Conservation (phyloP, 1,140 invertebrate species). For the Chelonus insularis region DNA sequence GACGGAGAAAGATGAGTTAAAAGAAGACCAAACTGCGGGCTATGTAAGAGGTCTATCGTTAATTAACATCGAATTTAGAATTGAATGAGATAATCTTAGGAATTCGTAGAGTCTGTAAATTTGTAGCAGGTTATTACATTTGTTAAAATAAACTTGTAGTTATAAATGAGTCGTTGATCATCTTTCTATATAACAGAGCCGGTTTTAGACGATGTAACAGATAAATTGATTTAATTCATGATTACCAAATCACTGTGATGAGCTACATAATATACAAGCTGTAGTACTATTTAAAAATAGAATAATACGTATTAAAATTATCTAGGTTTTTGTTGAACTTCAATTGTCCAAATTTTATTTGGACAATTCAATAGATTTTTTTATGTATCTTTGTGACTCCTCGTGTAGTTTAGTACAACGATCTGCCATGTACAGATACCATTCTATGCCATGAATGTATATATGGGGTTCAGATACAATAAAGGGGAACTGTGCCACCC, state of each 20-base stretch:
- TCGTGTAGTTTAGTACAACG: conserved; percentile 14
- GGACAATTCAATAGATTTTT: no score
- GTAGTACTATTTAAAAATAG: no score
- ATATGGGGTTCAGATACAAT: conserved; percentile 35
- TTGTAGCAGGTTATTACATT: conserved; percentile 3
- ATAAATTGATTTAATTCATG: not conserved
- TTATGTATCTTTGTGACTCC: conserved; percentile 5
- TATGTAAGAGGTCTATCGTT: not conserved
- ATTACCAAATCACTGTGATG: no score
- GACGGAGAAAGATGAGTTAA: not conserved
- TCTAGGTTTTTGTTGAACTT: no score
- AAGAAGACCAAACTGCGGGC: not conserved
- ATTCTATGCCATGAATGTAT: conserved; percentile 36
- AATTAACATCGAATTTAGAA: not conserved
- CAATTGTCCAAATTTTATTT: no score
- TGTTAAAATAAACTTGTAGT: conserved; percentile 13
- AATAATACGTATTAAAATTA: no score
- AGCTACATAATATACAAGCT: no score
- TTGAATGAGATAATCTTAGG: not conserved
- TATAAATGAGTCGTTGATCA: conserved; percentile 7
- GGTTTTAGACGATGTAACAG: not conserved
- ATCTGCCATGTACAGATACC: conserved; percentile 55
- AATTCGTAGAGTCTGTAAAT: conserved; percentile 3
- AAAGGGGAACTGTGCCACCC: conserved; percentile 19
- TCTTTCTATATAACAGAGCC: not conserved